Base-by-base conservation (phyloP, 2,888 invertebrate species). In the Mimas tiliae region DNA sequence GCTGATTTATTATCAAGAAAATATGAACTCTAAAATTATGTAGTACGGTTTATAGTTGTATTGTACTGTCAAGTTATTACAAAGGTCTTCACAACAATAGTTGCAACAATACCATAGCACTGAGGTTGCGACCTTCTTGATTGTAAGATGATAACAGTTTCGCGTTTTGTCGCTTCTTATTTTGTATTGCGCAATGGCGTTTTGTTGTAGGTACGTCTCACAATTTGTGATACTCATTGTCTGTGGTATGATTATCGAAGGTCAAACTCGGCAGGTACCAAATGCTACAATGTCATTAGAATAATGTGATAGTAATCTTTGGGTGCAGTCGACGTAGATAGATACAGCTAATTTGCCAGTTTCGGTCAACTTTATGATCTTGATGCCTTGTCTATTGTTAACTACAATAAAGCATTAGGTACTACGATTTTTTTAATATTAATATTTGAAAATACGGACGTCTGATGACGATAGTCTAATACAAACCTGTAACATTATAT, bases 131-230 rank as follows among this genome's bases (percentile, higher is more conserved):
- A 79, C 80, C 81, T 80, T 71, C 68, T 65, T 67, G 78, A 78
- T 80, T 67, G 68, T 71, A 67, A 70, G 68, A 78, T 73, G 72
- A 72, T 58, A 58, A 58, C 38, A 58, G 72, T 70, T 53, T 67
- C 70, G 67, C 70, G 75, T 75, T 77, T 77, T 79, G 82, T 80
- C 80, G 77, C 79, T 79, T 80, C 78, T 79, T 74, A 74, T 58
- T 58, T 42, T 58, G 58, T 19, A 72, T 68, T 68, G 71, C 68
- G 50, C 68, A 67, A 66, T 69, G 67, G 66, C 68, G 65, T 69
- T 72, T 69, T 70, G 65, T 69, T 72, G 67, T n/a, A n/a, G n/a
- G n/a, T 67, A 51, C 65, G 70, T 69, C 67, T 50, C 53, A 71
- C 72, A 71, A 68, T 69, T 69, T 66, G 67, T 58, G 58, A 58